These are phyloP conservation scores for Pollenia amentaria DNA, from an alignment of 2,888 invertebrate genomes.

Conservation along the genomic window DNA sequence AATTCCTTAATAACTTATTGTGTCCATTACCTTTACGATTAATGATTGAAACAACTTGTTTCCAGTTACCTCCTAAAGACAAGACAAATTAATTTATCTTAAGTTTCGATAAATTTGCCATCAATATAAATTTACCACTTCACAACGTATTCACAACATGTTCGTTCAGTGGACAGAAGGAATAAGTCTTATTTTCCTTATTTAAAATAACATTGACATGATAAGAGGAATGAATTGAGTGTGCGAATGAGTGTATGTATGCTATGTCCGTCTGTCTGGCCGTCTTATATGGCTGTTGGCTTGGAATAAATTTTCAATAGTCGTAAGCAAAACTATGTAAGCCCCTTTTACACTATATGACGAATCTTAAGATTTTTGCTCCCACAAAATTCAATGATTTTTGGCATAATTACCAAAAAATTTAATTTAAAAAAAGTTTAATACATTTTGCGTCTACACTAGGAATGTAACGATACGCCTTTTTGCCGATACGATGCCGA, in stretches of 20 bases:
- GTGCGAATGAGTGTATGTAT: constrained; percentile 12
- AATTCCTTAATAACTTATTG: constrained; percentile 28
- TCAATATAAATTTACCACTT: constrained; percentile 75
- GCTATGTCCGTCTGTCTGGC: neutral
- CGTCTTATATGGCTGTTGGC: constrained; percentile 7
- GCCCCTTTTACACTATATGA: too few relatives aligned
- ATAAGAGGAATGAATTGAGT: constrained; percentile 49
- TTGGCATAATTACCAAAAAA: too few relatives aligned
- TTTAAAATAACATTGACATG: constrained; percentile 59
- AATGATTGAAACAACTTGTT: constrained; percentile 49
- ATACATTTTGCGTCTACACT: too few relatives aligned
- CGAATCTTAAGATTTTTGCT: too few relatives aligned
- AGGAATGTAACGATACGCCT: too few relatives aligned
- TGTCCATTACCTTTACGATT: constrained; percentile 53
- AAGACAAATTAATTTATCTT: constrained; percentile 83
- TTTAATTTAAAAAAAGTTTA: too few relatives aligned
- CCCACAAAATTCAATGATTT: too few relatives aligned
- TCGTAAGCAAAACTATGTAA: constrained; percentile 62
- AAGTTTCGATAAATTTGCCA: constrained; percentile 82
- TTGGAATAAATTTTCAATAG: constrained; percentile 30
- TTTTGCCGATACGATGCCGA: too few relatives aligned
- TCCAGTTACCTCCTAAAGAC: constrained; percentile 61
- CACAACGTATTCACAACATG: constrained; percentile 18
- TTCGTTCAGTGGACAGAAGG: constrained; percentile 7
- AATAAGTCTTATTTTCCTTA: constrained; percentile 37